A percentile compares a stretch with the other conserved stretches of the same genome.
Conservation (phyloP, 2,113 vertebrate species). For the Poeciliopsis prolifica region DNA sequence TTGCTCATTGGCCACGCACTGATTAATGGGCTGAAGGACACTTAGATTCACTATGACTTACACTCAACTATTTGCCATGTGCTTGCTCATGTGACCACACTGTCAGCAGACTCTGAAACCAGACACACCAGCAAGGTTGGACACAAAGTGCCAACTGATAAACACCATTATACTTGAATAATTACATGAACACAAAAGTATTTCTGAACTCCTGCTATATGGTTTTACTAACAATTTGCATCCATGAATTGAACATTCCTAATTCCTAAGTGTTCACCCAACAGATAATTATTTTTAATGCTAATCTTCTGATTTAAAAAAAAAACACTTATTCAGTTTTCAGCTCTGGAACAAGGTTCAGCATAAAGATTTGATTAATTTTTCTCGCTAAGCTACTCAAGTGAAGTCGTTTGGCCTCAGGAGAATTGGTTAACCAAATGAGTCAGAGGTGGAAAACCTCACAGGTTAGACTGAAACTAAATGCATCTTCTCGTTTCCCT, state of each 20-base stretch:
- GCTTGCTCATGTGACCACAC: constrained; percentile 24
- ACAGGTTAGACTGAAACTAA: neutral
- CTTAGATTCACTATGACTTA: neutral
- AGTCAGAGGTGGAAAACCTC: neutral
- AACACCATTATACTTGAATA: neutral
- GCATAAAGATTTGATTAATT: neutral
- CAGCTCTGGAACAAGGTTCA: neutral
- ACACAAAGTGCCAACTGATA: neutral
- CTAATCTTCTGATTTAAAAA: neutral
- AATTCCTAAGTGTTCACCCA: neutral
- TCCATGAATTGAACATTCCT: neutral
- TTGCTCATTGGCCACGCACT: neutral
- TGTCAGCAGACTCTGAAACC: constrained; percentile 2
- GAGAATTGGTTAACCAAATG: neutral
- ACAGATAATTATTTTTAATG: neutral
- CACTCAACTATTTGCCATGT: neutral
- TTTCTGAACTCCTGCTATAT: neutral
- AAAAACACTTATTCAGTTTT: neutral
- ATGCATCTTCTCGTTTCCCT: neutral
- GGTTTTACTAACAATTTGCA: neutral
- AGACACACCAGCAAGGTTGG: neutral
- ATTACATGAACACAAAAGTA: neutral
- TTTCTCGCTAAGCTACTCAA: neutral
- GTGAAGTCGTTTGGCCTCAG: neutral
- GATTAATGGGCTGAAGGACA: neutral